Conservation (phyloP, 2,113 vertebrate genomes). For the Columbina picui region DNA sequence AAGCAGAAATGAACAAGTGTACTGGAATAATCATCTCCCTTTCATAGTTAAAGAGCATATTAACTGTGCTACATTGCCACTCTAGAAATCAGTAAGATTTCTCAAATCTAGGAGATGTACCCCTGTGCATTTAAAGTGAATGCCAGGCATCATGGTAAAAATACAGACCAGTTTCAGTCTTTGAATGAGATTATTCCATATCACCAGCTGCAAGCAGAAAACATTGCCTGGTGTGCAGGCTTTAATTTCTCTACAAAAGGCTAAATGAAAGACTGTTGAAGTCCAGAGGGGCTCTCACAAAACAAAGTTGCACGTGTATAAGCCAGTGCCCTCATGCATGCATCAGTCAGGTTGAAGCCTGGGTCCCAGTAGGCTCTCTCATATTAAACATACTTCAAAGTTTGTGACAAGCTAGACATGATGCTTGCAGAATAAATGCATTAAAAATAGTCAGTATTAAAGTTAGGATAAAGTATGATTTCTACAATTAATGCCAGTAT, state of each 20-base stretch:
- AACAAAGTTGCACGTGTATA: background rate
- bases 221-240: background rate
- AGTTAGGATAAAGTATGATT: background rate
- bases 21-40: background rate
- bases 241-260: constrained; percentile 13
- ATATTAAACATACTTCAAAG: background rate
- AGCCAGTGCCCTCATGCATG: background rate
- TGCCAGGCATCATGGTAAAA: background rate
- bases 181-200: background rate
- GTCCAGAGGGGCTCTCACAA: background rate
- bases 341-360: constrained; percentile 12
- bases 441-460: background rate
- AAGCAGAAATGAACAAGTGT: background rate
- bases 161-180: background rate
- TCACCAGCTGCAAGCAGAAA: background rate
- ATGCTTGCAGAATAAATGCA: background rate
- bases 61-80: background rate
- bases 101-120: background rate
- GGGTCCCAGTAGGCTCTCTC: background rate
- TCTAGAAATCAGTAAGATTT: background rate
- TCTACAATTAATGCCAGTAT: background rate
- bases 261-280: constrained; percentile 15
- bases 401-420: background rate
- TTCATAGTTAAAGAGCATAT: background rate
- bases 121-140: background rate